Base-by-base conservation (phyloP, 1,140 invertebrate species). In the Calycopis cecrops region DNA sequence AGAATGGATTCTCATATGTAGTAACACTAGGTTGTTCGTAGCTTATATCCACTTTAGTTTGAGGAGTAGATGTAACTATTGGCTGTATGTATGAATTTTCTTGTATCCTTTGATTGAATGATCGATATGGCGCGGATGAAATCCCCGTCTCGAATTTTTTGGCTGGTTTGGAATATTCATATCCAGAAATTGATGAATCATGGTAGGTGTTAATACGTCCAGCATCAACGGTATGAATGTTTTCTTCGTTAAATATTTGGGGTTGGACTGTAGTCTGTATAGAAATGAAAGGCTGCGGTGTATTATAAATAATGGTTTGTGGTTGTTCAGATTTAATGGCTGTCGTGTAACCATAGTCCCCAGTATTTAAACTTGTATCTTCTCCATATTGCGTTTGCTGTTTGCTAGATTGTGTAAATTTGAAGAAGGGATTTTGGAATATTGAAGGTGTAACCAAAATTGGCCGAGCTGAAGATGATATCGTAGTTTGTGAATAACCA, bases 1-100 rank as follows among this genome's bases (percentile, higher is more conserved):
- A 37, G 9, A 87, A 59, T 10, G 85, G 85, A 62, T 87, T 88
- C 59, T 87, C 67, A 53, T 86, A 85, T 35, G 75, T 52, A 38
- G 81, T 71, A 12, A 85, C 76, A 34, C 76, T 59, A n/a, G 82
- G 67, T 54, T 79, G 58, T 57, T 81, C 66, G 50, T 79, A 75
- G 21, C 61, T 54, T 14, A 75, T 47, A 34, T 82, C 65, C 35
- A 79, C 59, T 48, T 64, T 48, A 17, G 86, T 70, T 12, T 62
- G 55, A 28, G 71, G 55, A n/a, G 86, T 87, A n/a, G 82, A 74
- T 17, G 79, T 77, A 61, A 66, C 18, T 71, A 44, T 68, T 47
- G 73, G 67, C 3, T 53, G 59, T 70, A 17, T 76, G 75, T 35
- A 79, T 38, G 9, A 69, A 75, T 61, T 79, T 72, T 44, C 76